A percentile compares a stretch with the other conserved stretches of the same genome.
These are phyloP conservation scores for Diphyllodes magnificus DNA, from an alignment of 2,113 vertebrate genomes.

Conservation along the genomic window DNA sequence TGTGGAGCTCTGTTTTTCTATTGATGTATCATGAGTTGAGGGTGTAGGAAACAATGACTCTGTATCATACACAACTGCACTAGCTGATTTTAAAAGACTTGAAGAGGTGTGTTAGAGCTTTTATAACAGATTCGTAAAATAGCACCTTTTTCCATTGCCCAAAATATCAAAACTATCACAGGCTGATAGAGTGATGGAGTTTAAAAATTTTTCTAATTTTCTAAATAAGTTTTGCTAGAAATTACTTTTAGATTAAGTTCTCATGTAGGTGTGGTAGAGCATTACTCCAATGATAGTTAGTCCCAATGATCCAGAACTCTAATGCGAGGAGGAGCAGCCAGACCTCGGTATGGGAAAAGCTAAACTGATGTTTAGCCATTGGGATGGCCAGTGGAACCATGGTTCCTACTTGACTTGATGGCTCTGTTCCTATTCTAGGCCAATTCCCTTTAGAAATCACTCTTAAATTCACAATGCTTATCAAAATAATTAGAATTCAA, in stretches of 20 bases:
- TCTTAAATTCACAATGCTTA: background rate
- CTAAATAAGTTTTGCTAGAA: background rate
- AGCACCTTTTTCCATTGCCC: background rate
- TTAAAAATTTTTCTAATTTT: background rate
- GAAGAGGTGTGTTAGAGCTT: background rate
- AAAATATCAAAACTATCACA: background rate
- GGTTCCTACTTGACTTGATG: background rate
- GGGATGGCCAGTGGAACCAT: background rate
- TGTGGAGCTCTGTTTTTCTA: background rate
- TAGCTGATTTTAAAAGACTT: background rate
- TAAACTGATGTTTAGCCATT: background rate
- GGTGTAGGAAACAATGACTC: background rate
- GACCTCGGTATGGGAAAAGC: background rate
- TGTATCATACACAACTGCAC: background rate
- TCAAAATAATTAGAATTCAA: background rate
- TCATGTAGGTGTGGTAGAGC: background rate
- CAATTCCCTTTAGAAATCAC: background rate
- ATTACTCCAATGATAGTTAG: background rate
- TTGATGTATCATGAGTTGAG: background rate
- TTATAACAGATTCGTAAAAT: background rate
- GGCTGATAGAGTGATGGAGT: background rate
- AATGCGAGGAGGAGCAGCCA: accelerated
- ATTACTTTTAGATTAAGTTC: background rate
- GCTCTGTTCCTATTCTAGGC: accelerated
- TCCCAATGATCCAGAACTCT: background rate